These are phyloP conservation scores for Myanophis thanlyinensis DNA, from an alignment of 2,113 vertebrate species.

Conservation along the genomic window DNA sequence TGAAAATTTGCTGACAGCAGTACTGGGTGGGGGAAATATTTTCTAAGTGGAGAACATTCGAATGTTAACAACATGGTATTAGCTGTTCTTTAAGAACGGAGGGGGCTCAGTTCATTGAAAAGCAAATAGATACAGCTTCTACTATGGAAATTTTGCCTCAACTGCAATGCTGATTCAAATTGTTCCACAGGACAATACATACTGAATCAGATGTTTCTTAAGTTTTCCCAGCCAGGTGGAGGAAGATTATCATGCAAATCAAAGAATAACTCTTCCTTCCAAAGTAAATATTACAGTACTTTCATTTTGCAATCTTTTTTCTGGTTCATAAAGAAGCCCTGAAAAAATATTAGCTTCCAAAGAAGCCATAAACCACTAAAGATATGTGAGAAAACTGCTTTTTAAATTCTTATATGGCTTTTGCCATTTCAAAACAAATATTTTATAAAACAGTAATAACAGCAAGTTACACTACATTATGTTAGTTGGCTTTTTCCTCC, in stretches of 20 bases:
- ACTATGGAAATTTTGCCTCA: constrained; percentile 43
- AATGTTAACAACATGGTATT: neutral
- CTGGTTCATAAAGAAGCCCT: neutral
- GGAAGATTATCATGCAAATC: constrained; percentile 3
- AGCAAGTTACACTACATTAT: neutral
- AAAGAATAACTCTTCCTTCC: neutral
- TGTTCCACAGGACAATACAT: constrained; percentile 42
- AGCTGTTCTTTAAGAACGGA: constrained; percentile 24
- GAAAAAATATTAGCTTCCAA: neutral
- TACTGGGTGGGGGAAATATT: neutral
- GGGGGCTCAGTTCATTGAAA: neutral
- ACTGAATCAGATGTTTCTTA: constrained; percentile 29
- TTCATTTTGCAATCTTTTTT: neutral
- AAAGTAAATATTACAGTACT: neutral
- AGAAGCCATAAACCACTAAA: neutral
- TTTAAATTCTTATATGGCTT: neutral
- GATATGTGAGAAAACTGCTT: neutral
- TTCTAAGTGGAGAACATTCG: neutral
- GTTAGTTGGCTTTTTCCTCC: neutral
- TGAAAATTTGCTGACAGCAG: neutral
- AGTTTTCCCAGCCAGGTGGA: constrained; percentile 32
- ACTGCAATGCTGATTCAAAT: constrained; percentile 45
- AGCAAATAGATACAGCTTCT: constrained; percentile 30
- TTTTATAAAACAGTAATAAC: neutral
- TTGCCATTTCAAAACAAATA: neutral